Percentiles rank a stretch among this genome's conserved stretches.
Conservation (phyloP, 2,113 vertebrate genomes). For the Plotosus lineatus region DNA sequence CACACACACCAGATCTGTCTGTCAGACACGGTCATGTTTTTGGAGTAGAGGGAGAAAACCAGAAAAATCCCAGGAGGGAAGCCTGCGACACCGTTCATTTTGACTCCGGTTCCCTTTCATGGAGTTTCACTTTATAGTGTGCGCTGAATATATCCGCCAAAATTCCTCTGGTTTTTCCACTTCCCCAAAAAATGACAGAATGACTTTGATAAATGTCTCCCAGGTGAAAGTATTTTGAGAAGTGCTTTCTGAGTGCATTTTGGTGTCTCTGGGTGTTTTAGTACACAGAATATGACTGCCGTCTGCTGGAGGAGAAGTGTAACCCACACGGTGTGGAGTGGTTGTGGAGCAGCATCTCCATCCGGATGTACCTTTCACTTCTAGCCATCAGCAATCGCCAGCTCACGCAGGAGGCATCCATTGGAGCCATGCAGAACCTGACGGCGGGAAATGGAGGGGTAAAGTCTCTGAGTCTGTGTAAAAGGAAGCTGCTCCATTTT, state of each 20-base stretch:
- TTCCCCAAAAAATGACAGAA: not conserved
- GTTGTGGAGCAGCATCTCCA: slow-evolving; percentile 84
- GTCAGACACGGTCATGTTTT: not conserved
- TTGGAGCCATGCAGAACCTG: slow-evolving; percentile 93
- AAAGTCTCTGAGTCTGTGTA: slow-evolving; percentile 9
- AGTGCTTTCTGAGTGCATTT: not conserved
- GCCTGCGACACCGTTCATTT: no score
- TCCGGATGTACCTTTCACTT: slow-evolving; percentile 91
- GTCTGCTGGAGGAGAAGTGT: slow-evolving; percentile 79
- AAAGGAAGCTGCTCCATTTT: not conserved
- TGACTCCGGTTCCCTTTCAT: no score
- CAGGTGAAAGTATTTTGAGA: not conserved
- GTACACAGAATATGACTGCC: slow-evolving; percentile 50
- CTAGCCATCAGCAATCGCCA: slow-evolving; percentile 83
- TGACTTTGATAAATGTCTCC: not conserved
- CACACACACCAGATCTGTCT: not conserved
- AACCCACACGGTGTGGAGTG: slow-evolving; percentile 84
- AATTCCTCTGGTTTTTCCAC: not conserved
- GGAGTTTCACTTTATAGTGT: no score
- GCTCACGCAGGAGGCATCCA: slow-evolving; percentile 82
- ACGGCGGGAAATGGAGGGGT: slow-evolving; percentile 83
- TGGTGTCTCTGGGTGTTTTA: slow-evolving; percentile 40
- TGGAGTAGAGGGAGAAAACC: not conserved
- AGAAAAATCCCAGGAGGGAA: not conserved
- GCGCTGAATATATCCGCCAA: no score